Evolutionary conservation across 1,140 invertebrate species (phyloP).

Genomic region (Drosophila tropicalis): DNA sequence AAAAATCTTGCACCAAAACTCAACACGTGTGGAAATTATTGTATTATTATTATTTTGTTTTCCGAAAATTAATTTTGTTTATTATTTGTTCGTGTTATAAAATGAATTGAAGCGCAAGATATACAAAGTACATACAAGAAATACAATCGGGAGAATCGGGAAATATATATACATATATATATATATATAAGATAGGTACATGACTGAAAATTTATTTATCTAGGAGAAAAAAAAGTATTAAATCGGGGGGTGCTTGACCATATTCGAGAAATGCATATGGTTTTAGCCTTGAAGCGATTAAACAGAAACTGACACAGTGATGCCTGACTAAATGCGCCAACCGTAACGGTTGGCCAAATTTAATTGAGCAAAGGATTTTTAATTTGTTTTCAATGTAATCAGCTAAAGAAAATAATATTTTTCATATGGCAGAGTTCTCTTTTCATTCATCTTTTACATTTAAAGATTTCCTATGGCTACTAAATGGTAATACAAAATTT

Average conservation of each 20-base stretch:
- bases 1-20: neutral
- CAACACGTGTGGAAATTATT: slow-evolving; percentile 30
- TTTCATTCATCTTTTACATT: no score
- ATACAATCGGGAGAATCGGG: slow-evolving; percentile 8
- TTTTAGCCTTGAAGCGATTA: slow-evolving; percentile 56
- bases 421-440: no score
- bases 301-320: slow-evolving; percentile 27
- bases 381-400: no score
- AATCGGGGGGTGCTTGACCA: slow-evolving; percentile 58
- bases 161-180: slow-evolving; percentile 15
- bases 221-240: slow-evolving; percentile 9
- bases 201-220: slow-evolving; percentile 7
- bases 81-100: slow-evolving; percentile 42
- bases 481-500: no score
- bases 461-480: no score
- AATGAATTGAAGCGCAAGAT: slow-evolving; percentile 48
- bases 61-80: slow-evolving; percentile 34
- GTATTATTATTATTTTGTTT: slow-evolving; percentile 31
- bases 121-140: slow-evolving; percentile 41
- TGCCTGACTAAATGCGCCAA: slow-evolving; percentile 44
- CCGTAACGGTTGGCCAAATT: slow-evolving; percentile 21
- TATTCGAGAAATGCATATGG: slow-evolving; percentile 58
- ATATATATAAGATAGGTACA: neutral
- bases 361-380: neutral
- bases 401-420: no score